Percentiles rank a stretch among this genome's conserved stretches.
These are phyloP conservation scores for Physocephala rufipes DNA, from an alignment of 2,888 invertebrate species.

Conservation along the genomic window DNA sequence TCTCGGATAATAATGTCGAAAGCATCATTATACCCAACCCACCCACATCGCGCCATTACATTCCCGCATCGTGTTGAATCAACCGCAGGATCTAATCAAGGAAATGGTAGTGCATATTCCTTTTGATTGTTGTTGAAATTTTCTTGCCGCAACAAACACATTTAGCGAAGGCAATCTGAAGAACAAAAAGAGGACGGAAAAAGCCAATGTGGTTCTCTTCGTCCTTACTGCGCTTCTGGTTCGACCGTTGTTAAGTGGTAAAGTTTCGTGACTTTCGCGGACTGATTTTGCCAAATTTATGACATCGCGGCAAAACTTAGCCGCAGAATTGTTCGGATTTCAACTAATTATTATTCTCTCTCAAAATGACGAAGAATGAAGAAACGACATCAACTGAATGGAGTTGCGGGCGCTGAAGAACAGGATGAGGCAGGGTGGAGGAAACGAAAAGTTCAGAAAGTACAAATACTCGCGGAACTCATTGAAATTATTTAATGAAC, in stretches of 20 bases:
- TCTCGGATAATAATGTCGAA: conserved; percentile 18
- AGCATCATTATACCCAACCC: neutral
- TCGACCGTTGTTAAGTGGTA: conserved; percentile 1
- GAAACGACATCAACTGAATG: neutral
- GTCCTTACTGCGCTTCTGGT: no score
- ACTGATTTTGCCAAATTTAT: neutral
- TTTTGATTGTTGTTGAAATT: conserved; percentile 2
- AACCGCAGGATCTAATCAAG: neutral
- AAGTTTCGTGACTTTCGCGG: conserved; percentile 13
- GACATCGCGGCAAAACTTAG: conserved; percentile 6
- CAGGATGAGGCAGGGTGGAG: neutral
- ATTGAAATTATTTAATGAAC: conserved; percentile 8
- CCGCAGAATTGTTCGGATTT: conserved; percentile 13
- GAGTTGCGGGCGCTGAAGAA: neutral
- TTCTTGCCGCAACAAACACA: conserved; percentile 4
- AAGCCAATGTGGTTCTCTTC: no score
- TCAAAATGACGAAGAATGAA: conserved; percentile 4
- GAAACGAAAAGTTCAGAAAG: neutral
- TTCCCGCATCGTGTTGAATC: neutral
- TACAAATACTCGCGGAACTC: neutral
- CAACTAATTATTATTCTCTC: conserved; percentile 14
- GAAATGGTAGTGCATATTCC: neutral
- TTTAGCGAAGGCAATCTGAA: neutral
- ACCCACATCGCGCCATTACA: neutral
- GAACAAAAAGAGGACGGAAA: no score